phyloP scores from a whole-genome alignment of 2,888 invertebrate species.

The Amphipoea lucens region DNA sequence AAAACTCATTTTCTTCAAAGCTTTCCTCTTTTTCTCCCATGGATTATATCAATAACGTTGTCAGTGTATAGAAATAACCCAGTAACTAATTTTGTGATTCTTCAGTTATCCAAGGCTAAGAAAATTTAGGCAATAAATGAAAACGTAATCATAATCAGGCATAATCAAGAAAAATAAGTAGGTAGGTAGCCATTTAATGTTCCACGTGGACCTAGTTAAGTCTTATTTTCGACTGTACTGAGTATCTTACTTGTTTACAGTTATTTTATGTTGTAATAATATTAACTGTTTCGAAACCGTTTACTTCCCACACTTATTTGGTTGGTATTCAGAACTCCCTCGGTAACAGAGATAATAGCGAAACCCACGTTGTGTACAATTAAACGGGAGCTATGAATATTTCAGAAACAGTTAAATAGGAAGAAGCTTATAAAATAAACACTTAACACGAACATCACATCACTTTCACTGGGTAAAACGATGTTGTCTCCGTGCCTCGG shows the following conservation, averaged over 20 bases:
- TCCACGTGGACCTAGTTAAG: conserved; percentile 29
- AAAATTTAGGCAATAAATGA: conserved; percentile 6
- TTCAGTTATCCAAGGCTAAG: conserved; percentile 2
- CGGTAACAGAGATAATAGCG: neutral
- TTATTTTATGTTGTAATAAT: neutral
- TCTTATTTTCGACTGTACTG: neutral
- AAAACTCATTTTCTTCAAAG: neutral
- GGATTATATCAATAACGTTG: neutral
- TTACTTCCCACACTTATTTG: neutral
- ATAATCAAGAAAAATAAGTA: neutral
- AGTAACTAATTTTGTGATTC: neutral
- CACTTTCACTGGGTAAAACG: no score
- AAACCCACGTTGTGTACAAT: neutral
- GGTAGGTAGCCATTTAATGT: neutral
- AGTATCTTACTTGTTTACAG: neutral
- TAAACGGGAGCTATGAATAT: neutral
- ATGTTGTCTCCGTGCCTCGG: no score
- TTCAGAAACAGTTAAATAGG: neutral
- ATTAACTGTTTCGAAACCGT: neutral
- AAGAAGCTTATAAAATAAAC: neutral
- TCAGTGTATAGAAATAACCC: neutral
- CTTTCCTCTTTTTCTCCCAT: neutral
- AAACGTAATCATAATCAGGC: conserved; percentile 8
- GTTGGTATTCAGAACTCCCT: neutral
- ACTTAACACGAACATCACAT: no score